phyloP scores from a whole-genome alignment of 2,113 vertebrate genomes.

The Antennarius striatus region DNA sequence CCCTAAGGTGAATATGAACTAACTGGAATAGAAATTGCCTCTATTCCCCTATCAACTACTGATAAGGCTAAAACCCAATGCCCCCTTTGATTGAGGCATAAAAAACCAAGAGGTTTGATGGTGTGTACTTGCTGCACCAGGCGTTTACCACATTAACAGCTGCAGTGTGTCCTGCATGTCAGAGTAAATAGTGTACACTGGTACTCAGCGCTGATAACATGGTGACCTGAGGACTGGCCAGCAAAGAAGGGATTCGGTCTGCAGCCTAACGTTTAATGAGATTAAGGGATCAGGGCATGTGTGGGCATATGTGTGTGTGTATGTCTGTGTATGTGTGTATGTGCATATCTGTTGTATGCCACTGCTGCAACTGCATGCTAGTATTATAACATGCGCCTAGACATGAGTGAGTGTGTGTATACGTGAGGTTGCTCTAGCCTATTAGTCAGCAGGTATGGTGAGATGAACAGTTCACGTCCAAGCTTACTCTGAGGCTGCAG shows the following conservation, averaged over 20 bases:
- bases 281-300: constrained; percentile 67
- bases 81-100: neutral
- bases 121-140: neutral
- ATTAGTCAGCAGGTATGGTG: constrained; percentile 50
- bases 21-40: too few relatives aligned
- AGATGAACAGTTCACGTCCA: constrained; percentile 53
- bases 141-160: neutral
- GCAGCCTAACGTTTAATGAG: constrained; percentile 61
- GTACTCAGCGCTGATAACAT: constrained; percentile 40
- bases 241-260: constrained; percentile 55
- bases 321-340: too few relatives aligned
- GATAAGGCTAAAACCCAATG: too few relatives aligned
- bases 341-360: constrained; percentile 2
- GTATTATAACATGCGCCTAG: too few relatives aligned
- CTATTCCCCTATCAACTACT: too few relatives aligned
- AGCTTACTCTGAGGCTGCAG: constrained; percentile 32
- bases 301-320: neutral
- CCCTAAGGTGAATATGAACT: too few relatives aligned
- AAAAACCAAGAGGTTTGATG: constrained; percentile 18
- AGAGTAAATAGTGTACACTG: constrained; percentile 33
- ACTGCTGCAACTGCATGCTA: neutral
- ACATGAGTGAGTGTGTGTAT: neutral
- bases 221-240: constrained; percentile 47
- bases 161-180: neutral
- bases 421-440: neutral